These are phyloP conservation scores for Meghimatium bilineatum DNA, from an alignment of 2,888 invertebrate species.

Conservation along the genomic window DNA sequence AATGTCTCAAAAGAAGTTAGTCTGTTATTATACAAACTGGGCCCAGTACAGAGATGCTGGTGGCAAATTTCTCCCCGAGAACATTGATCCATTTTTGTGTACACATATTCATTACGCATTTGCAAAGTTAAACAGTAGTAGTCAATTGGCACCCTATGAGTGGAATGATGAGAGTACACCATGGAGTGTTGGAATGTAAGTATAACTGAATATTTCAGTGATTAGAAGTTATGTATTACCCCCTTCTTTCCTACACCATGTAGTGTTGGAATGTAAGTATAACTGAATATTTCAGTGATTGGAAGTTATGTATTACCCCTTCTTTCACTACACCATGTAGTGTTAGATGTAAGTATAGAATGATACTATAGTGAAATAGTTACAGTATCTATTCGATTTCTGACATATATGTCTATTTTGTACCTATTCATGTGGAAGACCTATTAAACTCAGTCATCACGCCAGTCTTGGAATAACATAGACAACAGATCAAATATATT, in stretches of 20 bases:
- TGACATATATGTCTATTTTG: too few relatives aligned
- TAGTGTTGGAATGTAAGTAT: background rate
- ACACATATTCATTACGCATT: constrained; percentile 98
- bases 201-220: constrained; percentile 44
- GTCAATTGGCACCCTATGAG: constrained; percentile 93
- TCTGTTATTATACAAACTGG: constrained; percentile 98
- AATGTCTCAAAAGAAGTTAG: constrained; percentile 44
- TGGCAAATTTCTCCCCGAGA: constrained; percentile 94
- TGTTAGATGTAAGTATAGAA: background rate
- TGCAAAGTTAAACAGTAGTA: constrained; percentile 94
- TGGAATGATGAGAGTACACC: constrained; percentile 87
- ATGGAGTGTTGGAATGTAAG: constrained; percentile 56
- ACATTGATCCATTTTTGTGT: constrained; percentile 95
- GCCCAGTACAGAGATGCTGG: constrained; percentile 95
- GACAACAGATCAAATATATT: too few relatives aligned
- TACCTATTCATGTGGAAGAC: too few relatives aligned
- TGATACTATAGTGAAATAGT: too few relatives aligned
- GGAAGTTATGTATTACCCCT: background rate
- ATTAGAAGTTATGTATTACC: constrained; percentile 51
- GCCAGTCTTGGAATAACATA: too few relatives aligned
- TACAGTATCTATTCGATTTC: too few relatives aligned
- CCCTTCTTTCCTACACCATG: too few relatives aligned
- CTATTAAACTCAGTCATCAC: too few relatives aligned
- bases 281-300: background rate
- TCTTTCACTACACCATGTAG: background rate